Base-by-base conservation (phyloP, 1,140 invertebrate genomes). In the Maconellicoccus hirsutus region DNA sequence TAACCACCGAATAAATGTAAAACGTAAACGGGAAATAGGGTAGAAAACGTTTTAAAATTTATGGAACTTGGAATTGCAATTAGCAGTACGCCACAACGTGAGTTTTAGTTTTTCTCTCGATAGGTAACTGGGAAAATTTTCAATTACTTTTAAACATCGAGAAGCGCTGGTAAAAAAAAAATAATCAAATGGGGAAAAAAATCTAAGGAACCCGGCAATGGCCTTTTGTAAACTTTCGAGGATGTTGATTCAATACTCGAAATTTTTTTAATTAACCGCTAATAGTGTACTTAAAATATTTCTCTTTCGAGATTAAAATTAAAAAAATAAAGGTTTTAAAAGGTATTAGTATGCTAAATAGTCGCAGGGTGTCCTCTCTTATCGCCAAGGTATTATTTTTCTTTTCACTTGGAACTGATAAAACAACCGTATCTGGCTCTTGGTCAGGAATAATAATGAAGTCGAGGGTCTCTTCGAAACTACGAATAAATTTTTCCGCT, bases 331-430 rank as follows among this genome's bases (percentile, higher is more conserved):
- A 66, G 21, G 10, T 26, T 66, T 26, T 66, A 23, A 66, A 66
- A 66, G 61, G 61, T 66, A 66, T 66, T 66, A 66, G 61, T 66
- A 66, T 66, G 61, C 61, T 66, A 66, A 66, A 66, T 66, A 66
- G 61, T 66, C 19, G 21, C 16, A 66, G 61, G 61, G 61, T 26
- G 61, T 23, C 61, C 61, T 66, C 25, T 66, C 22, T 66, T 66
- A 66, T 66, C 61, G 61, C 61, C 6, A 23, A 66, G 21, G 61
- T 66, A 66, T 66, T 66, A 66, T 66, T 66, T 66, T 66, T 66
- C 61, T 66, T 66, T 66, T 66, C 61, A 66, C 25, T 66, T 66
- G 14, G 25, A 19, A 66, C 21, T 66, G 21, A 66, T 66, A 66
- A 66, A 66, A 66, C 61, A 66, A 25, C 61, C 10, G 61, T 66